Evolutionary conservation across 64 coral and sea anemone species (phyloP), one percentile per base, ranked within the genome.

Genomic region (Actinia equina): DNA sequence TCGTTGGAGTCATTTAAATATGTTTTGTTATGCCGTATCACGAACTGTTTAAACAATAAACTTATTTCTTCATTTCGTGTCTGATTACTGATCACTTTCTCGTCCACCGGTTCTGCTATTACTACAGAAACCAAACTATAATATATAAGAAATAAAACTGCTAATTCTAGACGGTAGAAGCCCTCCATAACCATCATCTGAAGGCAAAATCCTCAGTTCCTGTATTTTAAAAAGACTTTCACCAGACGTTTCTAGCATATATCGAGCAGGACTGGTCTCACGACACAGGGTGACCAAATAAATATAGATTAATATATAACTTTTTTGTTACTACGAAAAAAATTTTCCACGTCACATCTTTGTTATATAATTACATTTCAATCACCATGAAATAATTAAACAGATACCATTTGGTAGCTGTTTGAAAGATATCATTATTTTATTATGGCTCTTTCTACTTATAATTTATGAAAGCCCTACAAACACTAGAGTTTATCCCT

Each of bases 1-100:
- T 95, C 89, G 19, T 81, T 83, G 1, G 74, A 77, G 45, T 95
- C 83, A 76, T 89, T 86, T 12, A 92, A n/a, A 43, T 92, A 95
- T 1, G 87, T 89, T 64, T 57, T 92, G 87, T 95, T 92, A 53
- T 92, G 30, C 18, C 6, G n/a, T 22, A 83, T 86, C 26, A 87
- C 89, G 46, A 77, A 95, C 19, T 86, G 49, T 71, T 91, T 91
- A 74, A 95, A 95, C 53, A 82, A 25, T 53, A 18, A 16, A 17
- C 44, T 44, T 13, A 83, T 61, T 63, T 56, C 49, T 15, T 60
- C 14, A 11, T 83, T 77, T 19, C 84, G 65, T 58, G 84, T 46
- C 17, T 22, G 17, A 52, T 58, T 51, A 7, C 52, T 49, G 11
- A 51, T 74, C 41, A 9, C 20, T 74, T 15, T 25, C 12, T 74